These are phyloP conservation scores for Nesoenas mayeri DNA, from an alignment of 2,113 vertebrate species.

Conservation along the genomic window DNA sequence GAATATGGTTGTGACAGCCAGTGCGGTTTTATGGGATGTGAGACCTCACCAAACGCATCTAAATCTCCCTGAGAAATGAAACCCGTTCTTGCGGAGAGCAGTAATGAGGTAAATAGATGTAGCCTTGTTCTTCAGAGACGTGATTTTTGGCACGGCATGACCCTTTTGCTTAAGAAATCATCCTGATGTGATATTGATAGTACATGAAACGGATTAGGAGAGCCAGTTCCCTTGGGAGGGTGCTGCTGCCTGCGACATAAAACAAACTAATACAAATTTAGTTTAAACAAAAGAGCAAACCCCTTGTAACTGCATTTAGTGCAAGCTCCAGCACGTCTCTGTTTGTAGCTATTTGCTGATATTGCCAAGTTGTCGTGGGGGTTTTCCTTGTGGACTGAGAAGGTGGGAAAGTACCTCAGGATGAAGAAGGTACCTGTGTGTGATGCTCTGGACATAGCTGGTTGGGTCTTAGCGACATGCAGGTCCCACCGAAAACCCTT, in stretches of 20 bases:
- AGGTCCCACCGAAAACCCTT: not conserved
- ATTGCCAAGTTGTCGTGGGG: not conserved
- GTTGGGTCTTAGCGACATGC: rapidly evolving
- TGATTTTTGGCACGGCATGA: not conserved
- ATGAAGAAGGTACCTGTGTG: not conserved
- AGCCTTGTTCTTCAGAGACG: not conserved
- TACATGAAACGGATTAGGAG: not conserved
- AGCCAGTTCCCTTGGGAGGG: not conserved
- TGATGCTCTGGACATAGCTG: not conserved
- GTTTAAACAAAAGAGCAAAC: not conserved
- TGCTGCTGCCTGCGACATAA: not conserved
- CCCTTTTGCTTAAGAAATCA: not conserved
- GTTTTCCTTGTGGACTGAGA: not conserved
- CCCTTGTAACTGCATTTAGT: not conserved
- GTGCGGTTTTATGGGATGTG: not conserved
- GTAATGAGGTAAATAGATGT: not conserved
- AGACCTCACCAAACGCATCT: not conserved
- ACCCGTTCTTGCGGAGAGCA: not conserved
- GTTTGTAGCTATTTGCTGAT: not conserved
- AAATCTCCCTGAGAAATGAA: not conserved
- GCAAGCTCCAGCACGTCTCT: not conserved
- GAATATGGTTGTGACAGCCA: not conserved
- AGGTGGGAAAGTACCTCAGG: not conserved
- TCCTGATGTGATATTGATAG: rapidly evolving
- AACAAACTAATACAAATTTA: not conserved